Evolutionary conservation across 2,888 invertebrate species (phyloP).

Genomic region (Platycheirus rosarum): DNA sequence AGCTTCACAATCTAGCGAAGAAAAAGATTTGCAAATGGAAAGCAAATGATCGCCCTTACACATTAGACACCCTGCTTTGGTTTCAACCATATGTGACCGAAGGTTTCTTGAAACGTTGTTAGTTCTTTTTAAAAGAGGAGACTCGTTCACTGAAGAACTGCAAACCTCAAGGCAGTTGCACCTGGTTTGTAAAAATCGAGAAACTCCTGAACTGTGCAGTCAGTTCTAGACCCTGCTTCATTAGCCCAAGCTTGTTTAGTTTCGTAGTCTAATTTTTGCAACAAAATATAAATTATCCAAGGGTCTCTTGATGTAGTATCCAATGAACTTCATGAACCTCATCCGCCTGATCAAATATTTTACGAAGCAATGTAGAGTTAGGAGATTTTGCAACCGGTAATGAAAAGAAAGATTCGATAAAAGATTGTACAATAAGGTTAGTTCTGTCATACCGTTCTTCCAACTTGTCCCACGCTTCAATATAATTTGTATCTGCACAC

Average conservation of each 20-base stretch:
- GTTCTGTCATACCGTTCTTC: constrained; percentile 1
- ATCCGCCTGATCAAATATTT: constrained; percentile 3
- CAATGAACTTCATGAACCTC: constrained; percentile 1
- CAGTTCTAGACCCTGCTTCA: constrained; percentile 7
- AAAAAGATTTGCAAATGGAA: constrained; percentile 4
- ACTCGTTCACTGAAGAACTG: background rate
- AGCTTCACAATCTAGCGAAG: background rate
- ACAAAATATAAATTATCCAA: constrained; percentile 33
- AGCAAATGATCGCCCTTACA: constrained; percentile 1
- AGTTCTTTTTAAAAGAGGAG: background rate
- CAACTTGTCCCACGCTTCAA: background rate
- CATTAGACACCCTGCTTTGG: constrained; percentile 14
- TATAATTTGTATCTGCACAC: too few relatives aligned
- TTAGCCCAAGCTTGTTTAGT: constrained; percentile 27
- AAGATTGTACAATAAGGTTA: background rate
- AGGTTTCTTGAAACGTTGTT: background rate
- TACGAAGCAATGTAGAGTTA: background rate
- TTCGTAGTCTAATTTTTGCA: constrained; percentile 34
- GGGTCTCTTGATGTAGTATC: constrained; percentile 18
- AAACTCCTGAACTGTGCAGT: constrained; percentile 14
- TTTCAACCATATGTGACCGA: constrained; percentile 10
- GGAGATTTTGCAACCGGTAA: background rate
- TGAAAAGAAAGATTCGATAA: background rate
- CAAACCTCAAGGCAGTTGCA: constrained; percentile 27
- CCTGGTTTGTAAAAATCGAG: constrained; percentile 10